phyloP scores from a whole-genome alignment of 2,797 vertebrate species.

The Otolemur crassicaudatus region DNA sequence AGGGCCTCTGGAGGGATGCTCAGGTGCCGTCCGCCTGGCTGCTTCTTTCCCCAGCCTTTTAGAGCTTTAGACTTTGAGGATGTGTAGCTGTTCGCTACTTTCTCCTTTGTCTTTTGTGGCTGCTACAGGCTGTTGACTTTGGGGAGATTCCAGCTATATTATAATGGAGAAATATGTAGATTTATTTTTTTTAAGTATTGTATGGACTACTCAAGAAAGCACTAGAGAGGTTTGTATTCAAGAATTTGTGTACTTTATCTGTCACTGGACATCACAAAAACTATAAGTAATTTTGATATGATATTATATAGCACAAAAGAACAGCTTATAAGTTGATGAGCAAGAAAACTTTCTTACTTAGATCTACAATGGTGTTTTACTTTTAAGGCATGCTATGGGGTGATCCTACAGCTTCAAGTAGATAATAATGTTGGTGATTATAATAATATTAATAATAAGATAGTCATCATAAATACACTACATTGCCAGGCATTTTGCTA shows the following conservation, averaged over 20 bases:
- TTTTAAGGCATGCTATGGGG: conserved; percentile 72
- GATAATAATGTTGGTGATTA: not conserved
- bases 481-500: not conserved
- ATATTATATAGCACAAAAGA: conserved; percentile 71
- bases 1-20: not conserved
- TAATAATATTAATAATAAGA: not conserved
- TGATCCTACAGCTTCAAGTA: conserved; percentile 11
- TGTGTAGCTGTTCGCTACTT: not conserved
- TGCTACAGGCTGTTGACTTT: not conserved
- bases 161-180: not conserved
- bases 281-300: conserved; percentile 37
- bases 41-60: not conserved
- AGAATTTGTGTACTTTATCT: not conserved
- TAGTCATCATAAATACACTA: not conserved
- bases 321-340: conserved; percentile 77
- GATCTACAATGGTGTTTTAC: conserved; percentile 78
- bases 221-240: not conserved
- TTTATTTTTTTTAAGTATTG: not conserved
- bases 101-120: not conserved
- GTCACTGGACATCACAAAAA: not conserved
- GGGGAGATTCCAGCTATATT: not conserved
- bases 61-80: not conserved
- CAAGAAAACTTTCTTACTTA: conserved; percentile 74
- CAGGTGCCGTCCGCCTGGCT: rapidly evolving
- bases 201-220: not conserved